Base-by-base conservation (phyloP, 1,140 invertebrate genomes). In the Cotesia glomerata region DNA sequence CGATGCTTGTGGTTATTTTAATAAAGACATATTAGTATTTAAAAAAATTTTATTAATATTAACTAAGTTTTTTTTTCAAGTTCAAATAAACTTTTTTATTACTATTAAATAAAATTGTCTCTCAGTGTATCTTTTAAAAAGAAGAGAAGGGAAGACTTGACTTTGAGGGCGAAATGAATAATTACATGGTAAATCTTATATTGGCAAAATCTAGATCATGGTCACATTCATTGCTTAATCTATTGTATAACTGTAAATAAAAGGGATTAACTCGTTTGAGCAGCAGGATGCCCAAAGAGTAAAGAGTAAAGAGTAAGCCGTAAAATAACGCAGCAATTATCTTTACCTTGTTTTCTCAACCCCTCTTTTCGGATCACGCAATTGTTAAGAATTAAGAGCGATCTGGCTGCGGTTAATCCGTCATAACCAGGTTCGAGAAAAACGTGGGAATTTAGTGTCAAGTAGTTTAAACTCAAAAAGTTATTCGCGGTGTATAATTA, bases 371-470 rank as follows among this genome's bases (percentile, higher is more conserved):
- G 36, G 32, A 59, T 45, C 68, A 70, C 68, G 68, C 68, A 70
- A 70, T 63, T 70, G 56, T 35, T 70, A 58, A 62, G 58, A 36
- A 70, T 70, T 70, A 58, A 62, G 58, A 36, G 62, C 62, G 39
- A 62, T 70, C 58, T 45, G 68, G 39, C 35, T 70, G 68, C 39
- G 68, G 68, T 70, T 70, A 61, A 36, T 70, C 58, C 35, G 62
- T 70, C 39, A 36, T 45, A 34, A 45, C 35, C 16, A 36, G 58
- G 54, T 18, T 56, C 4, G 51, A 64, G 35, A 71, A 71, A 71
- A 71, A 71, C 69, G 69, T 71, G 69, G 61, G 69, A 71, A 71
- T 71, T 34, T 51, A 70, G 18, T 70, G 49, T 26, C 45, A 56
- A 14, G 9, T 14, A 34, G 4, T 61, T 56, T 52, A 18, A 26